These are phyloP conservation scores for Sebastes taczanowskii DNA, from an alignment of 2,797 vertebrate species.

Conservation along the genomic window DNA sequence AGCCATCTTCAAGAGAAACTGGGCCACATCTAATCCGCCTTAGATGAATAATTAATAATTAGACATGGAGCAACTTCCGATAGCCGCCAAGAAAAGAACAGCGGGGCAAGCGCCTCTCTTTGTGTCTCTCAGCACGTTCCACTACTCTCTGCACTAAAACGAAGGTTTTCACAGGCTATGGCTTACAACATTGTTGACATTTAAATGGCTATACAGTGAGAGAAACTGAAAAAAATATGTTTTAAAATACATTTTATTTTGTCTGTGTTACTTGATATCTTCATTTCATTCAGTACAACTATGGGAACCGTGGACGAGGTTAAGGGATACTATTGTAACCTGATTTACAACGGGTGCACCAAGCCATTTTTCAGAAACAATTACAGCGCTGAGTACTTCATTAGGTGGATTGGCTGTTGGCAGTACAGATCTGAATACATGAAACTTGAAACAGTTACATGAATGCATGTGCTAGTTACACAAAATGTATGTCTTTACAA, in stretches of 20 bases:
- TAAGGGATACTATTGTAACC: conserved; percentile 14
- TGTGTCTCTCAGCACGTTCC: conserved; percentile 60
- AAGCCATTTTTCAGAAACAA: conserved; percentile 1
- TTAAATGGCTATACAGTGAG: not conserved
- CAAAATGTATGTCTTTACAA: not conserved
- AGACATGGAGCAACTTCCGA: conserved; percentile 81
- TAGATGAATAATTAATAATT: conserved; percentile 88
- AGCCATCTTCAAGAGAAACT: conserved; percentile 81
- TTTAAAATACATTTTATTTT: not conserved
- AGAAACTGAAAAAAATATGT: not conserved
- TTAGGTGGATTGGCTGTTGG: not conserved
- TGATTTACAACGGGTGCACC: conserved; percentile 17
- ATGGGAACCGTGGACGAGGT: not conserved
- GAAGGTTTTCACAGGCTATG: conserved; percentile 32
- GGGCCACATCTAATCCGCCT: conserved; percentile 85
- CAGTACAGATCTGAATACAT: not conserved
- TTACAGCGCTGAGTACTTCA: not conserved
- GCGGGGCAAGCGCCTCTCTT: conserved; percentile 59
- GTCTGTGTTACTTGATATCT: not conserved
- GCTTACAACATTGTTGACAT: conserved; percentile 23
- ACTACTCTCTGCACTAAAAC: conserved; percentile 29
- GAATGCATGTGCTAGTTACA: not conserved
- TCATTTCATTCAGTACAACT: conserved; percentile 2
- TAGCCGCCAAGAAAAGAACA: conserved; percentile 80
- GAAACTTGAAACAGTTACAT: not conserved